Percentiles rank a stretch among this genome's conserved stretches.
Conservation (phyloP, 2,888 invertebrate genomes). For the Druceiella hillmani region DNA sequence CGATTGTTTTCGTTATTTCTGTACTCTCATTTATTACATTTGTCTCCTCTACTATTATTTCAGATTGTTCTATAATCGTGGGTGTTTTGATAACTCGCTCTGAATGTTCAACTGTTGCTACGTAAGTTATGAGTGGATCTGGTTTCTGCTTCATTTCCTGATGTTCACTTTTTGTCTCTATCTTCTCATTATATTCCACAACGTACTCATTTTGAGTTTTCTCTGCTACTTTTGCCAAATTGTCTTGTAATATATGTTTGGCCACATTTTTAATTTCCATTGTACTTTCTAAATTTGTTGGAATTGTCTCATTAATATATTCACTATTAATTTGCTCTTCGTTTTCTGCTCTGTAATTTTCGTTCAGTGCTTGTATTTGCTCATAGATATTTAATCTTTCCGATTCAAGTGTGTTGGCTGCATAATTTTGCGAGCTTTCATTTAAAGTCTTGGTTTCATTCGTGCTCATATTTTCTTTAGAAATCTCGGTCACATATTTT, state of each 20-base stretch:
- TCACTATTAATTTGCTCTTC: background rate
- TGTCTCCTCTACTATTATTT: constrained; percentile 11
- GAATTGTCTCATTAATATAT: background rate
- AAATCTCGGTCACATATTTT: constrained; percentile 19
- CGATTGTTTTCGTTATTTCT: constrained; percentile 4
- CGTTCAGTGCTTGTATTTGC: constrained; percentile 17
- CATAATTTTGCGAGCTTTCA: too few species aligned
- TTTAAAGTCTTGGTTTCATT: too few species aligned
- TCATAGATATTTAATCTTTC: constrained; percentile 16
- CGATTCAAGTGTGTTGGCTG: constrained; percentile 6
- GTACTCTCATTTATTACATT: constrained; percentile 9
- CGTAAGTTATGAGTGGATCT: background rate
- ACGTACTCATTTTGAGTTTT: constrained; percentile 26
- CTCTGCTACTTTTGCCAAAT: constrained; percentile 28
- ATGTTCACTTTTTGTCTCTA: constrained; percentile 5
- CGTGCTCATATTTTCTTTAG: too few species aligned
- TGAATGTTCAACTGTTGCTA: background rate
- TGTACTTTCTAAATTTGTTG: background rate
- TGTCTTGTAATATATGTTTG: background rate
- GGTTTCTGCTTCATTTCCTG: background rate
- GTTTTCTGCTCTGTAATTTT: constrained; percentile 22
- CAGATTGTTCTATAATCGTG: background rate
- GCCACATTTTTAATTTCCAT: background rate
- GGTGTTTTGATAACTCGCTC: too few species aligned
- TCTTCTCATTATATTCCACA: constrained; percentile 11